Conservation (phyloP, 2,888 invertebrate species). For the Augochlorella aurata region DNA sequence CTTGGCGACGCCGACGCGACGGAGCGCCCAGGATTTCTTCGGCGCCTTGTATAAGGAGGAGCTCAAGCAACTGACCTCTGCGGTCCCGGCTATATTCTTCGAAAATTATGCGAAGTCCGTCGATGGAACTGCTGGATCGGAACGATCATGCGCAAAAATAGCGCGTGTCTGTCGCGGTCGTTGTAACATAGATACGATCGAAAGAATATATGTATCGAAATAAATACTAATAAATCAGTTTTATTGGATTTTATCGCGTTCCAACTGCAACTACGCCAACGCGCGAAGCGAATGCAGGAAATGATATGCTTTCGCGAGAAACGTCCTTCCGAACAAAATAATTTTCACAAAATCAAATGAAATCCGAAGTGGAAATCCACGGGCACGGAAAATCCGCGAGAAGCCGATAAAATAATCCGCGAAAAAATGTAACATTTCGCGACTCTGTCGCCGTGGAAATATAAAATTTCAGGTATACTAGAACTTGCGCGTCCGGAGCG, state of each 20-base stretch:
- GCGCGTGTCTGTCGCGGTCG: not conserved
- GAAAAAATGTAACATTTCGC: too few species aligned
- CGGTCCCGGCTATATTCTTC: too few species aligned
- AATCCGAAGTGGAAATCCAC: too few species aligned
- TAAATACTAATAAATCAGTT: not conserved
- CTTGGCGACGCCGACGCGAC: not conserved
- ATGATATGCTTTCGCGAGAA: not conserved
- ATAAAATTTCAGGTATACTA: not conserved
- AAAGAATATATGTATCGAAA: too few species aligned
- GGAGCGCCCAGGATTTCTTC: not conserved
- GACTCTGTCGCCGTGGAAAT: not conserved
- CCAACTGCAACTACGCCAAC: too few species aligned
- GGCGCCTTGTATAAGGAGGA: not conserved
- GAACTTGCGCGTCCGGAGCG: not conserved
- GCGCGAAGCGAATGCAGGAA: not conserved
- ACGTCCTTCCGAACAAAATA: not conserved
- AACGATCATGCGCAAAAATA: not conserved
- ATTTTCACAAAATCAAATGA: not conserved
- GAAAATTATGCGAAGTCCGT: too few species aligned
- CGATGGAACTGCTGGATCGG: too few species aligned
- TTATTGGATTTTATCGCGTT: too few species aligned
- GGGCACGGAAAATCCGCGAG: too few species aligned
- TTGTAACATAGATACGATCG: too few species aligned
- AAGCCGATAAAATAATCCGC: too few species aligned
- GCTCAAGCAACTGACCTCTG: too few species aligned